phyloP scores from a whole-genome alignment of 2,113 vertebrate genomes.

The western clawed frog (Xenopus tropicalis) region UCB_Xtro_10.0 CM004443.2:76960501-76961000 shows the following conservation, averaged over 20 bases:
- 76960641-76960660: conserved; percentile 87
- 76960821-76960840: neutral
- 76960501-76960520: conserved; percentile 71
- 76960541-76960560: conserved; percentile 94
- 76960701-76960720: conserved; percentile 77
- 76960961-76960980: too few relatives aligned
- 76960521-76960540: conserved; percentile 90
- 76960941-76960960: conserved; percentile 29
- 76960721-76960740: conserved; percentile 85
- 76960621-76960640: conserved; percentile 86
- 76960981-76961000: too few relatives aligned
- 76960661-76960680: conserved; percentile 90
- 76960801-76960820: neutral
- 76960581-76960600: conserved; percentile 71
- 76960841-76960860: neutral
- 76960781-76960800: conserved; percentile 14
- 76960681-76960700: conserved; percentile 97
- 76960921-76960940: conserved; percentile 39
- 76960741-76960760: conserved; percentile 20
- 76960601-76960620: conserved; percentile 81
- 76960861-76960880: conserved; percentile 3
- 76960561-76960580: conserved; percentile 70
- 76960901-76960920: conserved; percentile 27
- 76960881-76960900: conserved; percentile 25
- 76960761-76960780: conserved; percentile 3